Evolutionary conservation across 2,888 invertebrate species (phyloP).

Genomic region (Lepetodrilus schrolli): DNA sequence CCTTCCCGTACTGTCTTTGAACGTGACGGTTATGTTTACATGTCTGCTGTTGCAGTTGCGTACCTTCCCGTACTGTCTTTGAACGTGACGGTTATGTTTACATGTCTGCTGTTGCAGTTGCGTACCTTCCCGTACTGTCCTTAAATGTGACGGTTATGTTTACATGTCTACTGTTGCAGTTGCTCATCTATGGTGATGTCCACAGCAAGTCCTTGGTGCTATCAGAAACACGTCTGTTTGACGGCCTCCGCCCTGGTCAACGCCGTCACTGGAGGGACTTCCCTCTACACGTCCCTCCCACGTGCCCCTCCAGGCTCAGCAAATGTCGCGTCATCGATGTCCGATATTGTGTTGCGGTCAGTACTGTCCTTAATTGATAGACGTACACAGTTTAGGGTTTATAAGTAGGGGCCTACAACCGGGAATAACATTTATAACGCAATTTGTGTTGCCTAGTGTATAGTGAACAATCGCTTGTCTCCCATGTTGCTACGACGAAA

Average conservation of each 20-base stretch:
- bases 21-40: no score
- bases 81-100: no score
- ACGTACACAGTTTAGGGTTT: no score
- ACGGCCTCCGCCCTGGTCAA: slow-evolving; percentile 64
- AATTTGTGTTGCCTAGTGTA: no score
- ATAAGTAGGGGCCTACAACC: no score
- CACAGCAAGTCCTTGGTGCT: slow-evolving; percentile 61
- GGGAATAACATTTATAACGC: no score
- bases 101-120: background rate
- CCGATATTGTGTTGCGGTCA: slow-evolving; percentile 69
- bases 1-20: no score
- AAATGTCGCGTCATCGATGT: slow-evolving; percentile 70
- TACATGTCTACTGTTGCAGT: slow-evolving; percentile 42
- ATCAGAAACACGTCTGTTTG: slow-evolving; percentile 59
- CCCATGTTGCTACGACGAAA: no score
- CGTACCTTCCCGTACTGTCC: background rate
- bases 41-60: no score
- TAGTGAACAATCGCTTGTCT: no score
- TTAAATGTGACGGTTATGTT: background rate
- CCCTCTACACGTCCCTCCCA: slow-evolving; percentile 62
- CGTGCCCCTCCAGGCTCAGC: slow-evolving; percentile 66
- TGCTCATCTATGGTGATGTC: slow-evolving; percentile 66
- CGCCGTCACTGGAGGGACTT: slow-evolving; percentile 65
- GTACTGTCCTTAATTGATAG: no score
- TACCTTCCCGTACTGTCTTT: no score